A percentile compares a stretch with the other conserved stretches of the same genome.
phyloP scores from a whole-genome alignment of 2,797 vertebrate genomes.

The Chelon auratus region DNA sequence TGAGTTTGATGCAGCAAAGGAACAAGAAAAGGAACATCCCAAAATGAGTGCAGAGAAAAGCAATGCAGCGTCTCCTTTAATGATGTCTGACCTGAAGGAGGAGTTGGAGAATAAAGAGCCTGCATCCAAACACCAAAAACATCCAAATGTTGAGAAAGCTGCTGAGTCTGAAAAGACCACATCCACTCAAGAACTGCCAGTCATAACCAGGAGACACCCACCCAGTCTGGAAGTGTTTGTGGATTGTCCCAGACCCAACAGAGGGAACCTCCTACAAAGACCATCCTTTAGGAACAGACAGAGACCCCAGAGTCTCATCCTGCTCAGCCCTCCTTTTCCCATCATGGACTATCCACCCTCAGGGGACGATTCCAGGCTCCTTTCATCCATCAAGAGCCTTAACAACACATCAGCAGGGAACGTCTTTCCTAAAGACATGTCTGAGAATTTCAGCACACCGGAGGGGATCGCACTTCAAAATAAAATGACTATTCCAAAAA shows the following conservation, averaged over 20 bases:
- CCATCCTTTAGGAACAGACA: conserved; percentile 94
- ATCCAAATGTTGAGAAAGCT: conserved; percentile 67
- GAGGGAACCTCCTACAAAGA: conserved; percentile 87
- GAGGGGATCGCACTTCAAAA: conserved; percentile 90
- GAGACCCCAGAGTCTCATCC: conserved; percentile 96
- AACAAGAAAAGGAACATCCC: conserved; percentile 74
- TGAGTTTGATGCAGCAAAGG: conserved; percentile 70
- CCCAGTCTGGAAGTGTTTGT: conserved; percentile 89
- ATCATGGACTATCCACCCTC: conserved; percentile 93
- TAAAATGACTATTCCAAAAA: conserved; percentile 99
- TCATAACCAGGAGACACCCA: conserved; percentile 88
- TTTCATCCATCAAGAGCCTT: conserved; percentile 91
- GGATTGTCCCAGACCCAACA: conserved; percentile 90
- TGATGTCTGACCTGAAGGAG: conserved; percentile 84
- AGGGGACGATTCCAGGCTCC: conserved; percentile 88
- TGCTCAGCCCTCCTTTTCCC: conserved; percentile 97
- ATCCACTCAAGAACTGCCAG: conserved; percentile 80
- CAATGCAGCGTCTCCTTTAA: conserved; percentile 69
- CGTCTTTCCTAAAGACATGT: conserved; percentile 84
- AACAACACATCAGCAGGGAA: conserved; percentile 85
- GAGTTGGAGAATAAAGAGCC: conserved; percentile 87
- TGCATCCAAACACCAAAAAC: conserved; percentile 67
- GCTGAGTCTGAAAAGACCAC: conserved; percentile 75
- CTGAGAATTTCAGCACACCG: conserved; percentile 83
- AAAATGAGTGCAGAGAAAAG: conserved; percentile 73